Percentiles rank a stretch among this genome's conserved stretches.
These are phyloP conservation scores for Aleiodes sp. DNA, from an alignment of 1,140 invertebrate genomes.

Conservation along the genomic window DNA sequence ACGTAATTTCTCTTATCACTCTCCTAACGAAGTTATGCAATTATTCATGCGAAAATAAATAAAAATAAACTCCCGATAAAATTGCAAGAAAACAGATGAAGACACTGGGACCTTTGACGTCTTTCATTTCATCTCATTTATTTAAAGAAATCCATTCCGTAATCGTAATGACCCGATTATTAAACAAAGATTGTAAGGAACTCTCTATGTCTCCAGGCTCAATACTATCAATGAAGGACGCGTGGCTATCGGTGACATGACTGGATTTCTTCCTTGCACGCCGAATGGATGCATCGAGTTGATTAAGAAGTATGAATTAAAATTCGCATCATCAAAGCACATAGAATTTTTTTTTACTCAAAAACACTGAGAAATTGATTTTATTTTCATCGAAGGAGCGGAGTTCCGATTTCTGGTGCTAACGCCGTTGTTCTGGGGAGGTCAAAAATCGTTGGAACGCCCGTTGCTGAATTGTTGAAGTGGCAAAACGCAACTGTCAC, in stretches of 20 bases:
- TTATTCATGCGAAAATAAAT: no score
- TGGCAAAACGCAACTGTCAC: slow-evolving; percentile 98
- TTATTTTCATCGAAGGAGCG: slow-evolving; percentile 67
- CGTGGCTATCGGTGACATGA: slow-evolving; percentile 83
- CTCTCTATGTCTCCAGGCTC: slow-evolving; percentile 71
- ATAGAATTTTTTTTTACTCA: no score
- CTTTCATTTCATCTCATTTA: no score
- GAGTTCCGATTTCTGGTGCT: slow-evolving; percentile 83
- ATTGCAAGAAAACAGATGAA: no score
- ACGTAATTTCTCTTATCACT: no score
- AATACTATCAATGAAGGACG: slow-evolving; percentile 93
- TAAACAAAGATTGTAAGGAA: no score
- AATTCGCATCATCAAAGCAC: background rate
- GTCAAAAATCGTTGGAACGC: slow-evolving; percentile 98
- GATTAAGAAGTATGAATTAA: slow-evolving; percentile 75
- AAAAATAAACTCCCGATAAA: no score
- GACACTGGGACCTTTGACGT: no score
- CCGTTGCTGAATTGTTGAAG: slow-evolving; percentile 91
- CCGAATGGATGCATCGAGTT: slow-evolving; percentile 93
- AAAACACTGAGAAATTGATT: no score
- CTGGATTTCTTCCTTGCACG: slow-evolving; percentile 92
- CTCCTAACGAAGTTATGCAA: no score
- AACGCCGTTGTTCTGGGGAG: slow-evolving; percentile 93
- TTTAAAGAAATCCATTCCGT: no score
- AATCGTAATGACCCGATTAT: no score